Base-by-base conservation (phyloP, 2,113 vertebrate genomes). In the Maccullochella peelii region DNA sequence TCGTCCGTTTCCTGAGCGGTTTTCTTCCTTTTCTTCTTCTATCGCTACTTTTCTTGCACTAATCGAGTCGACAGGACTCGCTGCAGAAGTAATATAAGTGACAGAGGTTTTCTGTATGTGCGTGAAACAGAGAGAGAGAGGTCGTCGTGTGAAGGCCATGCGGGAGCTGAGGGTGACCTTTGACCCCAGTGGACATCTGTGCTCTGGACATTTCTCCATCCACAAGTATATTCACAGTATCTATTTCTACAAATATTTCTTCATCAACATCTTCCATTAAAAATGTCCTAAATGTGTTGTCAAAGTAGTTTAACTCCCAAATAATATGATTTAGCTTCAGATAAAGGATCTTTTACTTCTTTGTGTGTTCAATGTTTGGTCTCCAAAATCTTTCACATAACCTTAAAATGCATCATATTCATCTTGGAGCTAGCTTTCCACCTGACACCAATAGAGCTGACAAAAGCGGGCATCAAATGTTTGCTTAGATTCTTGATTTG, bases 131-230 rank as follows among this genome's bases (percentile, higher is more conserved):
- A 47, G 38, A 82, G 65, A 62, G 47, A 65, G 47, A 74, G 79
- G 30, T 77, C 73, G 73, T 38, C 36, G 58, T 77, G 30, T 14
- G 61, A 72, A 25, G 66, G 75, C 78, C 52, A 70, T 18, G 58
- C 44, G 8, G 72, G 63, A 73, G 76, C 52, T 52, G 30, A 27
- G 18, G 30, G 21, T 58, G 82, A 90, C 88, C 89, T 89, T 72
- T 89, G 86, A 93, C 74, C 89, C 63, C 50, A 15, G 0, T 21
- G 77, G 76, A 30, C 88, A 92, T 72, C 85, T 84, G 79, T 47
- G 69, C 33, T 50, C 33, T 25, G 33, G 55, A 81, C 68, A 84
- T 42, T 79, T 65, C 42, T 73, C 61, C 50, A 55, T 25, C n/a
- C 25, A 52, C 6, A 6, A 47, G 38, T 23, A 61, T 18, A 33